Percentiles rank a stretch among this genome's conserved stretches.
These are phyloP conservation scores for Drosophila takahashii DNA, from an alignment of 1,140 invertebrate species.

Conservation along the genomic window DNA sequence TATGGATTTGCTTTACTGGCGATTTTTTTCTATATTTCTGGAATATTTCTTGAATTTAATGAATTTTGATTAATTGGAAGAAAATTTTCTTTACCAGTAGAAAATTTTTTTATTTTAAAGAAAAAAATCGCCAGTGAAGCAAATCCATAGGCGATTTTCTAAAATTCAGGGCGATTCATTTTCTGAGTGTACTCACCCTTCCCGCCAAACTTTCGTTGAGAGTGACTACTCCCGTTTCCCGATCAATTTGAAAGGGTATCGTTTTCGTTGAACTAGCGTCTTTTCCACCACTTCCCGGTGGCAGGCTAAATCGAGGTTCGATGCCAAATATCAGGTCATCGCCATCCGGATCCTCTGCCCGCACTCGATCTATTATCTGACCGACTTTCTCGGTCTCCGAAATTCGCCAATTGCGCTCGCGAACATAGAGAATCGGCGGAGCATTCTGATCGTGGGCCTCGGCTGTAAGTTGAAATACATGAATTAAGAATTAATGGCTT, in stretches of 20 bases:
- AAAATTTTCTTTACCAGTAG: too few relatives aligned
- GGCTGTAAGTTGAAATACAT: slow-evolving; percentile 36
- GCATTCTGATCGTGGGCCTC: slow-evolving; percentile 79
- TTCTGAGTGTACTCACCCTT: slow-evolving; percentile 88
- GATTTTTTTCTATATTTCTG: too few relatives aligned
- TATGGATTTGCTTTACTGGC: too few relatives aligned
- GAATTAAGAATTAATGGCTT: slow-evolving; percentile 8
- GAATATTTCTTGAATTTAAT: too few relatives aligned
- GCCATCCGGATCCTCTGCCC: slow-evolving; percentile 87
- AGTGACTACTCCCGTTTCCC: slow-evolving; percentile 88
- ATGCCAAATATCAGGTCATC: slow-evolving; percentile 88
- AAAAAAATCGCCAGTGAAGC: too few relatives aligned
- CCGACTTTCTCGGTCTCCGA: slow-evolving; percentile 88
- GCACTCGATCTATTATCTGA: slow-evolving; percentile 87
- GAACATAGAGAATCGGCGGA: slow-evolving; percentile 85
- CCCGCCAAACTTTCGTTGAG: slow-evolving; percentile 89
- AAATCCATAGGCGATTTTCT: too few relatives aligned
- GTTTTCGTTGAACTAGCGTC: slow-evolving; percentile 38
- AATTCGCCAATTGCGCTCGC: slow-evolving; percentile 89
- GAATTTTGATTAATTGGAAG: too few relatives aligned
- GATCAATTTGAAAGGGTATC: slow-evolving; percentile 89
- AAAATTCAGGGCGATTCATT: too few relatives aligned
- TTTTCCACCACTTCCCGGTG: slow-evolving; percentile 53
- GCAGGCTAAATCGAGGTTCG: slow-evolving; percentile 85
- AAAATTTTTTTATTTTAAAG: too few relatives aligned